A percentile compares a stretch with the other conserved stretches of the same genome.
phyloP scores from a whole-genome alignment of 2,888 invertebrate genomes.

The Pocota personata region DNA sequence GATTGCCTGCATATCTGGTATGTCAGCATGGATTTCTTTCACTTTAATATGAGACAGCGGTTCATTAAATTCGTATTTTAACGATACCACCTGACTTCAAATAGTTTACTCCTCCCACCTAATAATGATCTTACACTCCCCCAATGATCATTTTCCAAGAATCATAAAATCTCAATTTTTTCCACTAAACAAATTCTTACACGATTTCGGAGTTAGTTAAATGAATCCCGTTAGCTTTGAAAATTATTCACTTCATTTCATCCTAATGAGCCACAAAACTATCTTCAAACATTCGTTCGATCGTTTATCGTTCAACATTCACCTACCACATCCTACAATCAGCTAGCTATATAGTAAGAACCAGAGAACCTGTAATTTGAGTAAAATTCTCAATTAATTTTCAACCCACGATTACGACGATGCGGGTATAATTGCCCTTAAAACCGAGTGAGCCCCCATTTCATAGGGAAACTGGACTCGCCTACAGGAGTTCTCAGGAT shows the following conservation, averaged over 20 bases:
- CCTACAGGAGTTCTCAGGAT: constrained; percentile 66
- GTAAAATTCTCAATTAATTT: constrained; percentile 72
- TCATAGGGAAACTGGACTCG: constrained; percentile 27
- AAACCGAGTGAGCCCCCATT: constrained; percentile 16
- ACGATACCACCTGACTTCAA: constrained; percentile 31
- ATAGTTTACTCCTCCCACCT: constrained; percentile 22
- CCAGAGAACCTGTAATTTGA: constrained; percentile 66
- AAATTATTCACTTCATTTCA: constrained; percentile 65
- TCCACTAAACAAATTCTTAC: constrained; percentile 39
- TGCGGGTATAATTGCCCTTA: constrained; percentile 57
- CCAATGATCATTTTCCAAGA: constrained; percentile 41
- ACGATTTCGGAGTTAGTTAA: constrained; percentile 53
- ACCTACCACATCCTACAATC: constrained; percentile 29
- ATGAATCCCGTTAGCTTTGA: constrained; percentile 53
- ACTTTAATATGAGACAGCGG: too few species aligned
- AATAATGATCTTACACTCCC: constrained; percentile 27
- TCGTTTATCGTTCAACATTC: neutral
- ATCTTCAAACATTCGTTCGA: neutral
- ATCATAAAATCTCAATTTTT: constrained; percentile 9
- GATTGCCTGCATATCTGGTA: too few species aligned
- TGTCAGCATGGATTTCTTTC: too few species aligned
- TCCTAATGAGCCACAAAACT: constrained; percentile 63
- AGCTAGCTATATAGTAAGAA: constrained; percentile 28
- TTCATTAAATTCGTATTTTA: neutral
- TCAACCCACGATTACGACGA: constrained; percentile 64